phyloP scores from a whole-genome alignment of 2,888 invertebrate genomes.

The Aquatica leii region DNA sequence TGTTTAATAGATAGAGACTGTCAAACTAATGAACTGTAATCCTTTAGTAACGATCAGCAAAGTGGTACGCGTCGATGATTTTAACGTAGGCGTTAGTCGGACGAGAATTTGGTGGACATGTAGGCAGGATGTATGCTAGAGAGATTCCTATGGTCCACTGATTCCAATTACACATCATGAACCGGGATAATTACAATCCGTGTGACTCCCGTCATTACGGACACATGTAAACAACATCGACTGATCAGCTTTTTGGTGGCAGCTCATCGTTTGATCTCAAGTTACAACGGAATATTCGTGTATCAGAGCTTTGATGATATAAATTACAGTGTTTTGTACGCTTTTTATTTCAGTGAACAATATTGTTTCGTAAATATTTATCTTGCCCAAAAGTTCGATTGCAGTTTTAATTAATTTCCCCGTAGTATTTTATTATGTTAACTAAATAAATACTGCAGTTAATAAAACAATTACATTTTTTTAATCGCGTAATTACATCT shows the following conservation, averaged over 20 bases:
- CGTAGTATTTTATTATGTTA: too few relatives aligned
- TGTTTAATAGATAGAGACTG: conserved; percentile 39
- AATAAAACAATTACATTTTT: too few relatives aligned
- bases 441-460: too few relatives aligned
- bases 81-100: conserved; percentile 42
- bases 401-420: conserved; percentile 6
- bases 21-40: conserved; percentile 59
- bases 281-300: conserved; percentile 19
- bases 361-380: conserved; percentile 9
- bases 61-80: conserved; percentile 45
- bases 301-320: conserved; percentile 15
- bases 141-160: conserved; percentile 33
- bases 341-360: conserved; percentile 3
- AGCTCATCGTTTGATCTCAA: conserved; percentile 28
- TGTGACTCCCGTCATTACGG: conserved; percentile 32
- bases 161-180: conserved; percentile 42
- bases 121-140: conserved; percentile 34
- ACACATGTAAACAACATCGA: conserved; percentile 36
- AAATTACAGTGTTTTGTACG: conserved; percentile 1
- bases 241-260: conserved; percentile 34
- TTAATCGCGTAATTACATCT: too few relatives aligned
- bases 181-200: conserved; percentile 42
- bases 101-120: conserved; percentile 33
- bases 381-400: neutral
- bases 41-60: conserved; percentile 56